phyloP scores from a whole-genome alignment of 2,888 invertebrate genomes.

The Nycteola revayana region DNA sequence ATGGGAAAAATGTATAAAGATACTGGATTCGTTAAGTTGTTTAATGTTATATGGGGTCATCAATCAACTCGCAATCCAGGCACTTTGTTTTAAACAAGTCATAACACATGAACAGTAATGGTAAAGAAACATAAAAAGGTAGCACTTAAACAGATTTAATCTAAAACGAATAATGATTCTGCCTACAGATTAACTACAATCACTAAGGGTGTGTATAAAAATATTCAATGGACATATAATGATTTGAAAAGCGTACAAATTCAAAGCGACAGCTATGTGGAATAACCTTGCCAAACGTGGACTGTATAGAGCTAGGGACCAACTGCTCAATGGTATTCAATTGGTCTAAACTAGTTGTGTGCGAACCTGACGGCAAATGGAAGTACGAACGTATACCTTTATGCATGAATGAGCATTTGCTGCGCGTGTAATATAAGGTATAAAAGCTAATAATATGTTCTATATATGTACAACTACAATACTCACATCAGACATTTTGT shows the following conservation, averaged over 20 bases:
- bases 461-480: constrained; percentile 6
- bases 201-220: constrained; percentile 22
- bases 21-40: constrained; percentile 11
- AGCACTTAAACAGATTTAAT: constrained; percentile 18
- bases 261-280: constrained; percentile 34
- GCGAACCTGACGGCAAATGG: constrained; percentile 61
- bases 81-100: constrained; percentile 17
- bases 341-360: constrained; percentile 74
- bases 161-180: constrained; percentile 22
- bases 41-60: constrained; percentile 4
- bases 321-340: constrained; percentile 72
- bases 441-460: constrained; percentile 10
- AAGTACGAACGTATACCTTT: constrained; percentile 47
- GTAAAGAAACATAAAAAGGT: constrained; percentile 18
- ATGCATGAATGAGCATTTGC: constrained; percentile 31
- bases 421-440: neutral
- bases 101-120: constrained; percentile 22
- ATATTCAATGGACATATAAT: constrained; percentile 22
- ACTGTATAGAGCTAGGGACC: constrained; percentile 62
- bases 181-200: constrained; percentile 21
- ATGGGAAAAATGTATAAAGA: constrained; percentile 29
- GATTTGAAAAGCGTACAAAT: constrained; percentile 30
- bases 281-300: constrained; percentile 66
- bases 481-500: constrained; percentile 22
- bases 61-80: constrained; percentile 18